phyloP scores from a whole-genome alignment of 2,797 vertebrate species.

The Bovichtus diacanthus region DNA sequence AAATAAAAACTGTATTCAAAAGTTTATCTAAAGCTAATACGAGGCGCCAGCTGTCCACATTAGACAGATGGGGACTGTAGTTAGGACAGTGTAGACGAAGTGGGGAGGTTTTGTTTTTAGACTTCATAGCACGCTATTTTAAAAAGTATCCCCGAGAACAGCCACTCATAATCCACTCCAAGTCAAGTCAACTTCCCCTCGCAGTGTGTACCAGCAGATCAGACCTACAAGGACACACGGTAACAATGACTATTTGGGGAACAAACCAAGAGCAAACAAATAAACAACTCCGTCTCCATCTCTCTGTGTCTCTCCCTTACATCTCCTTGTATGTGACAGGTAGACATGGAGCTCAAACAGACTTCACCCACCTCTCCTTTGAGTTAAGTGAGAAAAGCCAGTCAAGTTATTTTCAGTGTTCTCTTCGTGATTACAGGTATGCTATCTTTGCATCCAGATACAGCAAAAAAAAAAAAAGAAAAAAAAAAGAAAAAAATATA shows the following conservation, averaged over 20 bases:
- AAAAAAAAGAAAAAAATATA: too few relatives aligned
- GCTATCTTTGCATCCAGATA: conserved; percentile 16
- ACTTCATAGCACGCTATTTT: conserved; percentile 1
- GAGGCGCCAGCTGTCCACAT: background rate
- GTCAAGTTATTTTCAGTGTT: conserved; percentile 47
- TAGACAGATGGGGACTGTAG: background rate
- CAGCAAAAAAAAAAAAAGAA: background rate
- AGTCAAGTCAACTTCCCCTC: conserved; percentile 15
- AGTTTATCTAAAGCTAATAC: background rate
- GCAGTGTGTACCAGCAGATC: conserved; percentile 19
- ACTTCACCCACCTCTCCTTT: conserved; percentile 25
- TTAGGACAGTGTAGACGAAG: background rate
- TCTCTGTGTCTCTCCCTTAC: conserved; percentile 16
- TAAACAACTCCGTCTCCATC: conserved; percentile 23
- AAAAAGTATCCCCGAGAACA: background rate
- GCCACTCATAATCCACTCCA: conserved; percentile 16
- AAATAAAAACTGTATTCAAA: background rate
- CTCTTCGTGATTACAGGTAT: conserved; percentile 31
- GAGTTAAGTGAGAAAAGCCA: conserved; percentile 36
- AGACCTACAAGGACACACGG: conserved; percentile 33
- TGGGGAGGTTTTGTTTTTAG: background rate
- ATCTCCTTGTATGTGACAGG: conserved; percentile 25
- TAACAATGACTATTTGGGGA: conserved; percentile 41
- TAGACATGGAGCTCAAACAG: conserved; percentile 42
- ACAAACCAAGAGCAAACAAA: conserved; percentile 38